phyloP scores from a whole-genome alignment of 2,113 vertebrate species.

The Oreochromis aureus region DNA sequence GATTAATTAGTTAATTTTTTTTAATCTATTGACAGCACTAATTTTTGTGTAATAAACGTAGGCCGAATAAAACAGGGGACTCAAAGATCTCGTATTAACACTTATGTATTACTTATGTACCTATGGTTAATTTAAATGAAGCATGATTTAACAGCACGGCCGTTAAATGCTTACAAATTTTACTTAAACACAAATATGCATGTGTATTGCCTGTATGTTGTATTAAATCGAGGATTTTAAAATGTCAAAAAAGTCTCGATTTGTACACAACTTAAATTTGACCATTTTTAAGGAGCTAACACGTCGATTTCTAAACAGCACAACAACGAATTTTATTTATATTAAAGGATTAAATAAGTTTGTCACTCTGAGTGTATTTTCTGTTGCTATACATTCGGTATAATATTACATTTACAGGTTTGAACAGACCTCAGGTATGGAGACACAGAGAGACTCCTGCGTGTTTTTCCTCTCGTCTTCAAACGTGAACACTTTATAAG shows the following conservation, averaged over 20 bases:
- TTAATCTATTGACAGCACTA: too few relatives aligned
- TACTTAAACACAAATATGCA: neutral
- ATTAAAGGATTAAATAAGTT: neutral
- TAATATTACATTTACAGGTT: too few relatives aligned
- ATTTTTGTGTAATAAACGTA: neutral
- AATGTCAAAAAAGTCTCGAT: neutral
- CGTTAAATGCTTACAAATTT: neutral
- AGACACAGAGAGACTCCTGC: conserved; percentile 8
- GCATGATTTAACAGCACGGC: neutral
- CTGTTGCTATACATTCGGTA: neutral
- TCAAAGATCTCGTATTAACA: neutral
- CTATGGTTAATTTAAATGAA: neutral
- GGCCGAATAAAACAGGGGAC: neutral
- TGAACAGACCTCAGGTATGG: conserved; percentile 61
- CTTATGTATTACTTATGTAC: rapidly evolving
- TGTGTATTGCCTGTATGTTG: neutral
- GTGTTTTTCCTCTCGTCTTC: neutral
- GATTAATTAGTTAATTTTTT: too few relatives aligned
- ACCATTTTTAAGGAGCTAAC: neutral
- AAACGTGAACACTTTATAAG: conserved; percentile 56
- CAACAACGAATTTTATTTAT: neutral
- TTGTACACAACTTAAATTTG: neutral
- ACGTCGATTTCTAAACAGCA: neutral
- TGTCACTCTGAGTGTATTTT: rapidly evolving
- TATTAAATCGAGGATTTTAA: neutral